Evolutionary conservation across 2,113 vertebrate species (phyloP).

Genomic region (Channa argus): DNA sequence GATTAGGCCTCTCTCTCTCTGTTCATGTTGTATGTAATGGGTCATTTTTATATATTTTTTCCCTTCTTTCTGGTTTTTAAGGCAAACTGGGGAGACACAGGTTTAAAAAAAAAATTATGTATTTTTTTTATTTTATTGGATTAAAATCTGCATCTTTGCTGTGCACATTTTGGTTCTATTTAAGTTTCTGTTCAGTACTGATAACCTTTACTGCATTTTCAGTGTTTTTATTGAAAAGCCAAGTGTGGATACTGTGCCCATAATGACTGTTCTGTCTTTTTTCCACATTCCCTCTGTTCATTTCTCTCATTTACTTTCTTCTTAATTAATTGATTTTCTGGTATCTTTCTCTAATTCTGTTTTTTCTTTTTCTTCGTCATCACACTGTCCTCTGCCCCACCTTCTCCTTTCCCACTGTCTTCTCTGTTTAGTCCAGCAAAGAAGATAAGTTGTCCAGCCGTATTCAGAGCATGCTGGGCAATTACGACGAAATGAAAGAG

Average conservation of each 20-base stretch:
- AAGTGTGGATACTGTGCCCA: slow-evolving; percentile 41
- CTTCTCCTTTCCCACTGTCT: slow-evolving; percentile 21
- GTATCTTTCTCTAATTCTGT: not conserved
- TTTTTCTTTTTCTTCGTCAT: not conserved
- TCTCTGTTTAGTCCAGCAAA: slow-evolving; percentile 89
- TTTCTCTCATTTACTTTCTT: slow-evolving; percentile 12
- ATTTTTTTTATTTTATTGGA: not conserved
- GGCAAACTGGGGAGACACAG: too few species aligned
- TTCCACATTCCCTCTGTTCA: slow-evolving; percentile 25
- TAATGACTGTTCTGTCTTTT: slow-evolving; percentile 43
- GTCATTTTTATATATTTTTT: too few species aligned
- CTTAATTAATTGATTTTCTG: not conserved
- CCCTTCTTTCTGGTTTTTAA: too few species aligned
- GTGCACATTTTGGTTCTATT: not conserved
- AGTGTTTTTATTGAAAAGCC: not conserved
- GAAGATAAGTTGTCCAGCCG: slow-evolving; percentile 98
- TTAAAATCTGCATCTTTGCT: slow-evolving; percentile 7
- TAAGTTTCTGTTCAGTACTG: slow-evolving; percentile 14
- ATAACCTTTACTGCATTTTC: not conserved
- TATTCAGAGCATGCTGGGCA: slow-evolving; percentile 99
- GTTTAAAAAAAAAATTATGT: not conserved
- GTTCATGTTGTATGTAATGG: not conserved
- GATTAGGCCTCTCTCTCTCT: not conserved
- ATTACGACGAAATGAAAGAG: slow-evolving; percentile 99
- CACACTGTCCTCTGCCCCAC: slow-evolving; percentile 9